Conservation (phyloP, 2,888 invertebrate genomes). For the Nezara viridula region DNA sequence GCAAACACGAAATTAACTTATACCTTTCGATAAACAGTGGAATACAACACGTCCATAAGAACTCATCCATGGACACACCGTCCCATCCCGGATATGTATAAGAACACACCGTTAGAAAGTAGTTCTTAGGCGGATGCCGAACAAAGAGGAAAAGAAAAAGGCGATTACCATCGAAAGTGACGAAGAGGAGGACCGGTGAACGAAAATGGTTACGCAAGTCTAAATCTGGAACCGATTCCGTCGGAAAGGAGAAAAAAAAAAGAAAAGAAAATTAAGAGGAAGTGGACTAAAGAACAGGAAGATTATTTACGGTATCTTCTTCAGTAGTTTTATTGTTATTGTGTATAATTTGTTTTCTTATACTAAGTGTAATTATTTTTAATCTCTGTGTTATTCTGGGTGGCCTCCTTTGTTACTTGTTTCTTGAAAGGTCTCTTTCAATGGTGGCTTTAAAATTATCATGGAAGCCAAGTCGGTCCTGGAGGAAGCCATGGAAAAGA, state of each 20-base stretch:
- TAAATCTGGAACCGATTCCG: constrained; percentile 13
- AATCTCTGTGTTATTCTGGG: neutral
- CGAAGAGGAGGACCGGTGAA: neutral
- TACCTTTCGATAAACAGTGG: no score
- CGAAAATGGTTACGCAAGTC: constrained; percentile 23
- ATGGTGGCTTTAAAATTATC: no score
- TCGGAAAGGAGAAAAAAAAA: neutral
- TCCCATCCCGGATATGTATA: neutral
- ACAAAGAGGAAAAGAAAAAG: neutral
- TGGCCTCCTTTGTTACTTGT: neutral
- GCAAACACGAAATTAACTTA: no score
- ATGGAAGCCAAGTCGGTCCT: neutral
- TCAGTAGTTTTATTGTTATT: neutral
- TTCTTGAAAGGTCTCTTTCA: neutral
- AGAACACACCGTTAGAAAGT: neutral
- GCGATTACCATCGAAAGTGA: neutral
- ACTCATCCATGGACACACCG: no score
- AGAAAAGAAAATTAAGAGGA: neutral
- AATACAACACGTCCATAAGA: no score
- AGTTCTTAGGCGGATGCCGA: neutral
- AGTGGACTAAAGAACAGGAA: neutral
- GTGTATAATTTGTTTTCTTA: neutral
- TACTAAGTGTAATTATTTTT: neutral
- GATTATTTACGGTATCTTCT: constrained; percentile 24
- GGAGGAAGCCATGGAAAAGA: neutral